Base-by-base conservation (phyloP, 2,113 vertebrate genomes). In the Danionella cerebrum region DNA sequence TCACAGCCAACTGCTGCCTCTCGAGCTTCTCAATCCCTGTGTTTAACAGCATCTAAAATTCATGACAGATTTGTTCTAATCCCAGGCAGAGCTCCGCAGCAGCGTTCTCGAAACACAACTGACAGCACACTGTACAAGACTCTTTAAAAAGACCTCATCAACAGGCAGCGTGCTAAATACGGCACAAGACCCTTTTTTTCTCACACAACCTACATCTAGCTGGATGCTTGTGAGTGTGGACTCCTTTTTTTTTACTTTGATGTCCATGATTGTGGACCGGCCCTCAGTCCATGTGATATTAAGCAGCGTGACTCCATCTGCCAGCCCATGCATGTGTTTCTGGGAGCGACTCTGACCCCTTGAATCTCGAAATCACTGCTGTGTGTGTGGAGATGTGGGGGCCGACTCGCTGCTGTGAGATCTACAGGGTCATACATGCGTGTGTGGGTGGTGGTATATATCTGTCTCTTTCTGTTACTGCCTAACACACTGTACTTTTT, bases 331-430 rank as follows among this genome's bases (percentile, higher is more conserved):
- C 73, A 71, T 76, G 75, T 76, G 72, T 69, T 68, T 78, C 53
- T 54, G 72, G 29, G 73, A 71, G 67, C 50, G 36, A 51, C 19
- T 80, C 77, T 79, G 78, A 82, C 83, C 82, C 75, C 63, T 33
- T 79, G 81, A 81, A 80, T 79, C 75, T 78, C 71, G 78, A 83
- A 82, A 83, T 83, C 81, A 78, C 80, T 77, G 79, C 71, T 79
- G 74, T 79, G 75, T 82, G 80, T 42, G 45, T 73, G 73, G n/a
- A n/a, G 69, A 78, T 76, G 83, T 76, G 84, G 81, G 84, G 84
- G 84, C 69, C 67, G 78, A 55, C 73, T 59, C 59, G 65, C 35
- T 55, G 71, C 77, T 81, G 77, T 57, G 75, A 81, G 82, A 80
- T 84, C 68, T 74, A 69, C 74, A 53, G 77, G 83, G 82, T 83